Evolutionary conservation across 35 echinoderm and acorn worm genomes (phyloP).

Genomic region (Ptychodera flava): DNA sequence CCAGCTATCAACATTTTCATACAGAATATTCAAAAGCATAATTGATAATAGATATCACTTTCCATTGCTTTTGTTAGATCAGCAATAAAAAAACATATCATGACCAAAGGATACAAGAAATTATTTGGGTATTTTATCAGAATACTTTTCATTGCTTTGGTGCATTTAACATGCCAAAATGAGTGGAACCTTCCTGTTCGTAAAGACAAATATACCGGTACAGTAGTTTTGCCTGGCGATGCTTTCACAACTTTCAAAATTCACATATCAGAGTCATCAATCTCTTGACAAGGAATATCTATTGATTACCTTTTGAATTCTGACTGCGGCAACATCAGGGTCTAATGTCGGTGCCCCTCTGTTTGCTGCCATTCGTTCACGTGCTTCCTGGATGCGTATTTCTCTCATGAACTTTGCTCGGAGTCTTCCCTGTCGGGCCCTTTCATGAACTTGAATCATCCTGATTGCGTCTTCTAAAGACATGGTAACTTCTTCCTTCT

Average conservation of each 20-base stretch:
- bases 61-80: background rate
- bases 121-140: too few species aligned
- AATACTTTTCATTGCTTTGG: too few species aligned
- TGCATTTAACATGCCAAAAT: too few species aligned
- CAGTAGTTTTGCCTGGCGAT: too few species aligned
- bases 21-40: background rate
- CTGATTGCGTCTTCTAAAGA: constrained; percentile 80
- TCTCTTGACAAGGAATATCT: too few species aligned
- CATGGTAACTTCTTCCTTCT: constrained; percentile 78
- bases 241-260: too few species aligned
- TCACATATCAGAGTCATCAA: too few species aligned
- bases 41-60: background rate
- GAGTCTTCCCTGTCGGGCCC: constrained; percentile 85
- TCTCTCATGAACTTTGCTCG: constrained; percentile 99
- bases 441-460: constrained; percentile 91
- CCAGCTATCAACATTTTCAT: too few species aligned
- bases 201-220: too few species aligned
- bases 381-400: constrained; percentile 90
- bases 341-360: constrained; percentile 90
- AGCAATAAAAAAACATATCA: too few species aligned
- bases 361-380: constrained; percentile 90
- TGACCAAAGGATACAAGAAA: too few species aligned
- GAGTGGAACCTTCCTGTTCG: too few species aligned
- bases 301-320: constrained; percentile 99
- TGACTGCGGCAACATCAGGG: constrained; percentile 75